Conservation (phyloP, 2,888 invertebrate genomes). For the Xanthia togata region DNA sequence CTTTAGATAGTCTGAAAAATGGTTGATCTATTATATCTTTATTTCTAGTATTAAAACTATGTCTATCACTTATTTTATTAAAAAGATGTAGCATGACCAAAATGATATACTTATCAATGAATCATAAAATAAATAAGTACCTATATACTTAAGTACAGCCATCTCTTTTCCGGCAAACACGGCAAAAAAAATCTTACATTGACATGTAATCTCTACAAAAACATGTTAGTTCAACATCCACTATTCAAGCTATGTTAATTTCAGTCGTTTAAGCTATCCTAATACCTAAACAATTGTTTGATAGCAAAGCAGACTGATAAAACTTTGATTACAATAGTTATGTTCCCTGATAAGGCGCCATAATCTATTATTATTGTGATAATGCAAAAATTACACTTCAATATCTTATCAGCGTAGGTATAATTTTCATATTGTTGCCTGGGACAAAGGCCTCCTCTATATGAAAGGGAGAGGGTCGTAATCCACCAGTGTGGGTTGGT, state of each 20-base stretch:
- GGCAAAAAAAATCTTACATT: neutral
- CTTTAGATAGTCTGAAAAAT: no score
- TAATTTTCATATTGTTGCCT: neutral
- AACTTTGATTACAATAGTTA: slow-evolving; percentile 5
- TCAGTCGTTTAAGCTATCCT: neutral
- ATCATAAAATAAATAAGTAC: neutral
- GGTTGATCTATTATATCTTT: no score
- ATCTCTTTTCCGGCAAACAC: neutral
- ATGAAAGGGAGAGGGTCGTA: neutral
- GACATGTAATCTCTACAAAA: neutral
- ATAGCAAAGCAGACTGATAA: slow-evolving; percentile 22
- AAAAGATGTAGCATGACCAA: no score
- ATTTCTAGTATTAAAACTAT: no score
- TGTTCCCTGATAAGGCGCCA: slow-evolving; percentile 4
- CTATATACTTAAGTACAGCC: no score
- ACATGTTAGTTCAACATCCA: neutral
- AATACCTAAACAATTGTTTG: slow-evolving; percentile 11
- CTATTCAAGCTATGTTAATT: neutral
- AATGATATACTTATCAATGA: no score
- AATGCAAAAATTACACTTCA: neutral
- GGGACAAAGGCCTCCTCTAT: neutral
- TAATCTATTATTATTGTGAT: slow-evolving; percentile 33
- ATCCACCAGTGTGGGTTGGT: no score
- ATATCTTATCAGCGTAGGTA: neutral
- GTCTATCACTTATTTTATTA: no score